Evolutionary conservation across 2,113 vertebrate genomes (phyloP), one percentile per base, ranked within the genome.

Genomic region (Otis tarda): DNA sequence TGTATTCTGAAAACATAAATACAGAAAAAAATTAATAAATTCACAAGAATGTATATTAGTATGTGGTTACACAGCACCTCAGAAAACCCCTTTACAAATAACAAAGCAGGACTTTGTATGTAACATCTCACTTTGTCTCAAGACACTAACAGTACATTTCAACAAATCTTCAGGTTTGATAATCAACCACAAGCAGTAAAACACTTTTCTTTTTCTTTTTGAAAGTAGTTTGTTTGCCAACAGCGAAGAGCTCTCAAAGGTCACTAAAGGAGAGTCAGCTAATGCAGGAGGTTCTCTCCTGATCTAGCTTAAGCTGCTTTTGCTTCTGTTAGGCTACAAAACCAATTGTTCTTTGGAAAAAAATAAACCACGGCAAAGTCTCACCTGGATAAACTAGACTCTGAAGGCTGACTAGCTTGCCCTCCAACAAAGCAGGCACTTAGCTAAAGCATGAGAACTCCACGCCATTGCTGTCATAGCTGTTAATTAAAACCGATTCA

Each of bases 1-100:
- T 99, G 97, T 99, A 99, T 91, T 99, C 99, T 99, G 90, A 52
- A 87, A 94, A 86, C 33, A 76, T 0, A 68, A 63, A 71, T 4
- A 39, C 21, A 89, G 45, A 63, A 84, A 63, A 69, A 64, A 52
- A n/a, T 53, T 0, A 80, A 25, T 43, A 35, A 24, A 3, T 45
- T 79, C 4, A 2, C 17, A 83, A 52, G 33, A 57, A 73, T 6
- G 2, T 6, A 10, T 55, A 45, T 63, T 63, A 31, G 25, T 24
- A 37, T 7, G 23, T 20, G 81, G 63, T 87, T 56, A 52, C 24
- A 56, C 1, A 64, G n/a, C 49, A 53, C 24, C 82, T 43, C 17
- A 8, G 22, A 90, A 68, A 85, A 73, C 13, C 15, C 13, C 49
- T 75, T 49, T 25, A 47, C 7, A 70, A 18, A 56, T 21, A 5